phyloP scores from a whole-genome alignment of 2,113 vertebrate genomes.

The Ameiurus melas region DNA sequence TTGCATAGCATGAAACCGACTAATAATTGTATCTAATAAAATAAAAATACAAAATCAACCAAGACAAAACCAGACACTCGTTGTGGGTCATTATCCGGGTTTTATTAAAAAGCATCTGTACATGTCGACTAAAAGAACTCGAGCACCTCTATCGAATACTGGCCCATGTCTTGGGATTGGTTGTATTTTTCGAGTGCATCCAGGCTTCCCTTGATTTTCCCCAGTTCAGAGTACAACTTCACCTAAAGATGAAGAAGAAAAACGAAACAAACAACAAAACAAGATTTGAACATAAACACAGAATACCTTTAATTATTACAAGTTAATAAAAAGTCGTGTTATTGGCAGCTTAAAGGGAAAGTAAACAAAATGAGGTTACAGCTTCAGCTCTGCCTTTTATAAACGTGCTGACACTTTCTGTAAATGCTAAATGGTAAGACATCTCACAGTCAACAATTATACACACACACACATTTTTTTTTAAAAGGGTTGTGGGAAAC shows the following conservation, averaged over 20 bases:
- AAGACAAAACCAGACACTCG: background rate
- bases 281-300: background rate
- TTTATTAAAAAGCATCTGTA: conserved; percentile 63
- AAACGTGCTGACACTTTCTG: background rate
- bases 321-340: background rate
- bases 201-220: conserved; percentile 90
- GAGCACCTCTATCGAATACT: conserved; percentile 92
- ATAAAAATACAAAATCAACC: background rate
- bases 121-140: conserved; percentile 81
- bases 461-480: background rate
- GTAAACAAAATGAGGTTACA: background rate
- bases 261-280: conserved; percentile 5
- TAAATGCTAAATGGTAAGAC: background rate
- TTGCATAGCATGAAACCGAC: background rate
- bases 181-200: conserved; percentile 77
- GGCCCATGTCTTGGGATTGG: conserved; percentile 67
- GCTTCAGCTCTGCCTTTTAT: too few species aligned
- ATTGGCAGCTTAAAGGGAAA: background rate
- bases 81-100: conserved; percentile 29
- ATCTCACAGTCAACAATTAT: background rate
- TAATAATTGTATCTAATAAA: background rate
- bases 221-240: conserved; percentile 86
- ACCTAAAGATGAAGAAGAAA: conserved; percentile 69
- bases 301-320: background rate
- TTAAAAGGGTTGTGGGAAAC: background rate